Evolutionary conservation across 1,140 invertebrate species (phyloP).

Genomic region (Branchinecta lindahli): DNA sequence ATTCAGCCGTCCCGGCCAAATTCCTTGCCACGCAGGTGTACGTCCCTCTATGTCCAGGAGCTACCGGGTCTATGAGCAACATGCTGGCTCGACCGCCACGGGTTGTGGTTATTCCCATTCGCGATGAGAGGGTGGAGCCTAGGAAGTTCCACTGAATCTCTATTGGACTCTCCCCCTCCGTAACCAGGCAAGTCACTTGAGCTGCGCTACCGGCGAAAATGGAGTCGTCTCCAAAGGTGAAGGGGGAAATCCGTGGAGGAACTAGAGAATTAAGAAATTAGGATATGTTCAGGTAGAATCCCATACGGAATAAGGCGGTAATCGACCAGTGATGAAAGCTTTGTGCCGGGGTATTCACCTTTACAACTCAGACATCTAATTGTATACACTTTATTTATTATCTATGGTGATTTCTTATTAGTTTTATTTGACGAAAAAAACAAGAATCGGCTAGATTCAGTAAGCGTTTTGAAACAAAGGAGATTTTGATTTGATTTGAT

Average conservation of each 20-base stretch:
- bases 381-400: no score
- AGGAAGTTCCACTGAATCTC: slow-evolving; percentile 38
- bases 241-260: slow-evolving; percentile 52
- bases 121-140: slow-evolving; percentile 25
- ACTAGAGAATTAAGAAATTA: slow-evolving; percentile 31
- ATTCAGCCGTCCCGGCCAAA: slow-evolving; percentile 41
- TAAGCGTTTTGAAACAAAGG: no score
- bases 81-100: slow-evolving; percentile 40
- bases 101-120: slow-evolving; percentile 33
- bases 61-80: slow-evolving; percentile 36
- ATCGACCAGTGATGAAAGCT: no score
- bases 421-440: no score
- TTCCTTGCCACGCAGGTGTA: slow-evolving; percentile 53
- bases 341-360: no score
- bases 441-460: no score
- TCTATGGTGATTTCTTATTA: no score
- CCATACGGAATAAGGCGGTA: no score
- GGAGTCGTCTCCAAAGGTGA: slow-evolving; percentile 42
- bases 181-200: slow-evolving; percentile 36
- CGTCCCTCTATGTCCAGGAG: slow-evolving; percentile 39
- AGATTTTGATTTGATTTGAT: no score
- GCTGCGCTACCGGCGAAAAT: slow-evolving; percentile 29
- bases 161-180: slow-evolving; percentile 39
- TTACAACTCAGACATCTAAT: no score
- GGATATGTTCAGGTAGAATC: no score